Base-by-base conservation (phyloP, 2,797 vertebrate species). In the Odontamblyopus rebecca region DNA sequence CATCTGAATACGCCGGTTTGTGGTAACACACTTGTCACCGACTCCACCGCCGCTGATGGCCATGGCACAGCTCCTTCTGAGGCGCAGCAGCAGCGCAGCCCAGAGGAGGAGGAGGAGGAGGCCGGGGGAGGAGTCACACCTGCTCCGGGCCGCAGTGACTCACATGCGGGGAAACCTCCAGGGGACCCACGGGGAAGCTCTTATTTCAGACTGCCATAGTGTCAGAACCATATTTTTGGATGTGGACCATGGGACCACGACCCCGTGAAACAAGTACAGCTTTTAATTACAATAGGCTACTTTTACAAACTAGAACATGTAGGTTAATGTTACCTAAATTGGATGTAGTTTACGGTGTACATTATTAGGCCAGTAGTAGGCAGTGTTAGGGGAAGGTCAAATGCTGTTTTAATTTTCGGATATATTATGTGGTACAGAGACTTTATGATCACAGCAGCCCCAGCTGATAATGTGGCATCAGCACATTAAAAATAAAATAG, bases 1-100 rank as follows among this genome's bases (percentile, higher is more conserved):
- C 95, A 94, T 94, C 1, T 70, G 82, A 1, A 53, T 61, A 6
- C 61, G 57, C 16, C 68, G 2, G 77, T 18, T 35, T 0, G 64
- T 1, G 32, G 51, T 2, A 3, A 18, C 32, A 1, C 61, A 48
- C 0, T 61, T 1, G 13, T 5, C 68, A 70, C 50, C 65, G 4
- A 29, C 63, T 27, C 63, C 23, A 27, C 63, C 63, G 2, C 61
- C 38, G 62, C 64, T 19, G 48, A 51, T 5, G 30, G 70, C 64
- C 76, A 80, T 77, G 2, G 67, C 71, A 64, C 79, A 13, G 74
- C 72, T 61, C 50, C 11, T 29, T 30, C 44, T 66, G 41, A 6
- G 67, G 8, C 23, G 62, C 56, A 13, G 9, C 13, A 0, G 59
- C 63, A 7, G 72, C 68, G 80, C 19, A 27, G 64, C 16, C 26